Evolutionary conservation across 2,797 vertebrate genomes (phyloP), one percentile per base, ranked within the genome.

Genomic region (Xyrichtys novacula): DNA sequence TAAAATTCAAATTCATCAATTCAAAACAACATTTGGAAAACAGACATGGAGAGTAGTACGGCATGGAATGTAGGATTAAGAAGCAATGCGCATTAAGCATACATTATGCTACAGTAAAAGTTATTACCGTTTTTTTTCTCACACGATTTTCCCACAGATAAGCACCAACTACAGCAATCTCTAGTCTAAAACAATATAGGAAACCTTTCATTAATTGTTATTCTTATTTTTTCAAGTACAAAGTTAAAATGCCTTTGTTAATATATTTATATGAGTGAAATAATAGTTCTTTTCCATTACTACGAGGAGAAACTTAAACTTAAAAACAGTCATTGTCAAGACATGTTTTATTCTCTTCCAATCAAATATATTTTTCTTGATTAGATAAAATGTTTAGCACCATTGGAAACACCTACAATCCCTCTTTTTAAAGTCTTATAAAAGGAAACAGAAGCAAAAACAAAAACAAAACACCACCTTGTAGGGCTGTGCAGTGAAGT

Each of bases 171-270:
- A 98, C 96, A 97, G 96, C 96, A 96, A 97, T 95, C 94, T 92
- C 97, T 98, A 97, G 91, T 96, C 97, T 97, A 98, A 97, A 98
- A 98, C 97, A 97, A 93, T 93, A 93, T 95, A 96, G 95, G 95
- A 96, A 97, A 96, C 95, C 94, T 95, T 94, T 95, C 88, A 92
- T 95, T 94, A 92, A 88, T 91, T 89, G 76, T 93, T 94, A 92
- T 95, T 81, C 74, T 86, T 86, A 71, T 88, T 92, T 93, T 94
- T 96, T 97, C 96, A 98, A 98, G 97, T 99, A 99, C 96, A 98
- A 98, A 98, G 96, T 97, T 98, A 97, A 96, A 98, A 98, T 96
- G 96, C 95, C 95, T 97, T 97, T 95, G 93, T 96, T 97, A 96
- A 98, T 97, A 97, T 97, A 94, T 93, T 92, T 92, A 91, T 95